Evolutionary conservation across 1,140 invertebrate species (phyloP).

Genomic region (Melitaea cinxia): DNA sequence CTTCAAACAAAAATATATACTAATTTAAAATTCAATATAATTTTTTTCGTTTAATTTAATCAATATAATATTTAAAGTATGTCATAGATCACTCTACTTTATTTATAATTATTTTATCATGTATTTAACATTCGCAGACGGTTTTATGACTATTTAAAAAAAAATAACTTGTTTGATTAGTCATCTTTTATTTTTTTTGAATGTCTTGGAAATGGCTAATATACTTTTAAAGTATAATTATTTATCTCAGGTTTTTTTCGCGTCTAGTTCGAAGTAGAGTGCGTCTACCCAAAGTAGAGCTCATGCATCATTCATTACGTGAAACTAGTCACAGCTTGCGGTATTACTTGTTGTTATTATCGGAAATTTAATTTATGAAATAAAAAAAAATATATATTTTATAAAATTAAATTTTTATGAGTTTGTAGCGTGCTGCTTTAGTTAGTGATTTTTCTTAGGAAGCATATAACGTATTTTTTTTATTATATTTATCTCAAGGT

Average conservation of each 20-base stretch:
- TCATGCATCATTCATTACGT: neutral
- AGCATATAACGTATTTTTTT: too few species aligned
- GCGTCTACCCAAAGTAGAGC: neutral
- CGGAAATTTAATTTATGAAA: too few species aligned
- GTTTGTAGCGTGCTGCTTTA: too few species aligned
- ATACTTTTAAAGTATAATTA: constrained; percentile 12
- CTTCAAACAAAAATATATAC: too few species aligned
- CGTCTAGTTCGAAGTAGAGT: neutral
- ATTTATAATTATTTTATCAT: constrained; percentile 3
- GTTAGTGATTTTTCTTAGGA: too few species aligned
- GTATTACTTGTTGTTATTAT: neutral
- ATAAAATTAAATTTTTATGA: too few species aligned
- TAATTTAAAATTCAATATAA: too few species aligned
- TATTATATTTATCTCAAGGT: too few species aligned
- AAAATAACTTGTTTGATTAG: neutral
- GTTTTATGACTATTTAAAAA: constrained; percentile 12
- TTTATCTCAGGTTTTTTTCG: constrained; percentile 13
- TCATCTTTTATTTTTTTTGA: constrained; percentile 9
- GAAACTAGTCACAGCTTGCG: neutral
- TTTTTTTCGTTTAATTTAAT: too few species aligned
- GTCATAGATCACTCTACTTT: neutral
- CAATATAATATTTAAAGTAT: too few species aligned
- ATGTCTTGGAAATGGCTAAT: neutral
- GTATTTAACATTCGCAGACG: constrained; percentile 21
- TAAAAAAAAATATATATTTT: too few species aligned